Conservation (phyloP, 2,888 invertebrate genomes). For the Trissolcus japonicus region DNA sequence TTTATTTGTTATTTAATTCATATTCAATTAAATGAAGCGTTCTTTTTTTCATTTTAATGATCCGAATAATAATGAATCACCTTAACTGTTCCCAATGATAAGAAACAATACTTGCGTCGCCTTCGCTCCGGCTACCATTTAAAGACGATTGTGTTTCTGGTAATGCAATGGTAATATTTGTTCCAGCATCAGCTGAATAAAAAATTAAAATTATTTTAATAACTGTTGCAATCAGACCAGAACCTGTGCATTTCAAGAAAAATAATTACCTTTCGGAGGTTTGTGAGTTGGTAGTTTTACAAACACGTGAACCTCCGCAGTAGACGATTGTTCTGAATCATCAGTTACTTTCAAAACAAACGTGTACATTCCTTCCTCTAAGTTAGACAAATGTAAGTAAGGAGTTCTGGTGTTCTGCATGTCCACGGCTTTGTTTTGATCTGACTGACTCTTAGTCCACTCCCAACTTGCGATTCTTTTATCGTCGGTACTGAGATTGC, state of each 20-base stretch:
- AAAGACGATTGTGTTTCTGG: constrained; percentile 88
- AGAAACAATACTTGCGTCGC: constrained; percentile 88
- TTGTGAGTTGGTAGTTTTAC: constrained; percentile 93
- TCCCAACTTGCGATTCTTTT: constrained; percentile 95
- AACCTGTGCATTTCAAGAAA: background rate
- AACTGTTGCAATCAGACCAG: background rate
- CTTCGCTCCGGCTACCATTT: constrained; percentile 88
- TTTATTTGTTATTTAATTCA: background rate
- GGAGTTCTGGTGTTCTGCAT: constrained; percentile 97
- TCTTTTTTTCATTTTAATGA: background rate
- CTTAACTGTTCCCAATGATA: constrained; percentile 90
- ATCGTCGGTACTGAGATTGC: constrained; percentile 94
- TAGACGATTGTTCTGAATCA: constrained; percentile 90
- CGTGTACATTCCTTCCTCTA: constrained; percentile 95
- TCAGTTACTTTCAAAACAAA: constrained; percentile 96
- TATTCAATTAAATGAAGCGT: background rate
- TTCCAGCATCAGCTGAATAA: constrained; percentile 78
- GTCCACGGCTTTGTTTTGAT: constrained; percentile 93
- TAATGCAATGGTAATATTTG: constrained; percentile 83
- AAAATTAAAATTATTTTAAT: constrained; percentile 11
- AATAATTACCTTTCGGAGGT: constrained; percentile 82
- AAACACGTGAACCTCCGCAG: constrained; percentile 93
- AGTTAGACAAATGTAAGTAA: constrained; percentile 89
- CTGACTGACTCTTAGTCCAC: constrained; percentile 94
- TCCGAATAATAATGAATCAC: constrained; percentile 66